Conservation (phyloP, 2,888 invertebrate genomes). For the Panopea generosa region DNA sequence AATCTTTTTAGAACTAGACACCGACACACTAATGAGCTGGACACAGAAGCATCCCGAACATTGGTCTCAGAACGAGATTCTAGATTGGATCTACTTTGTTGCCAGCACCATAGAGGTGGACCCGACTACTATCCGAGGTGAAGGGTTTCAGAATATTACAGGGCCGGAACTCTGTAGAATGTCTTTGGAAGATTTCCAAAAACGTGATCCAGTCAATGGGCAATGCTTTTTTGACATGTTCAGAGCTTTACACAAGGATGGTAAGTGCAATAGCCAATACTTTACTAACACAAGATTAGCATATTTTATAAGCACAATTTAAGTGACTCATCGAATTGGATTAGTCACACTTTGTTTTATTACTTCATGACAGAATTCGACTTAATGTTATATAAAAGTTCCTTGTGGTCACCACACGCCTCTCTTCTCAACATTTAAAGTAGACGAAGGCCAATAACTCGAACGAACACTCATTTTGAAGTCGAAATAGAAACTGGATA, state of each 20-base stretch:
- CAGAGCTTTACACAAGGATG: slow-evolving; percentile 54
- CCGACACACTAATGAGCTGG: slow-evolving; percentile 71
- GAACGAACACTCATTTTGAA: too few relatives aligned
- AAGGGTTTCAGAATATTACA: slow-evolving; percentile 75
- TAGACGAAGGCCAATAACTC: too few relatives aligned
- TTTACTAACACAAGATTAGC: too few relatives aligned
- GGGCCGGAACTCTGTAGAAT: slow-evolving; percentile 75
- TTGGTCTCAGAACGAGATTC: slow-evolving; percentile 74
- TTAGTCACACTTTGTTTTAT: background rate
- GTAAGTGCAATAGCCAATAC: too few relatives aligned
- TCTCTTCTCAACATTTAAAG: too few relatives aligned
- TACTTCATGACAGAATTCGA: background rate
- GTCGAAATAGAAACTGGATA: too few relatives aligned
- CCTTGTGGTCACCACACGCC: too few relatives aligned
- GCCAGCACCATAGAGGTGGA: slow-evolving; percentile 73
- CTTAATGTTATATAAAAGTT: too few relatives aligned
- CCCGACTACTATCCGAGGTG: slow-evolving; percentile 72
- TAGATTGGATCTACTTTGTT: slow-evolving; percentile 78
- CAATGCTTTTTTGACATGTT: slow-evolving; percentile 68
- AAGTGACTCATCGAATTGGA: too few relatives aligned
- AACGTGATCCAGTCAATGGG: slow-evolving; percentile 74
- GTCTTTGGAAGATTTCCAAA: slow-evolving; percentile 68
- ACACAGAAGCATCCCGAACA: slow-evolving; percentile 76
- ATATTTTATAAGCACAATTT: background rate
- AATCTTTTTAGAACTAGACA: slow-evolving; percentile 43